Evolutionary conservation across 1,140 invertebrate genomes (phyloP), one percentile per base, ranked within the genome.

Genomic region (Solenopsis fugax): DNA sequence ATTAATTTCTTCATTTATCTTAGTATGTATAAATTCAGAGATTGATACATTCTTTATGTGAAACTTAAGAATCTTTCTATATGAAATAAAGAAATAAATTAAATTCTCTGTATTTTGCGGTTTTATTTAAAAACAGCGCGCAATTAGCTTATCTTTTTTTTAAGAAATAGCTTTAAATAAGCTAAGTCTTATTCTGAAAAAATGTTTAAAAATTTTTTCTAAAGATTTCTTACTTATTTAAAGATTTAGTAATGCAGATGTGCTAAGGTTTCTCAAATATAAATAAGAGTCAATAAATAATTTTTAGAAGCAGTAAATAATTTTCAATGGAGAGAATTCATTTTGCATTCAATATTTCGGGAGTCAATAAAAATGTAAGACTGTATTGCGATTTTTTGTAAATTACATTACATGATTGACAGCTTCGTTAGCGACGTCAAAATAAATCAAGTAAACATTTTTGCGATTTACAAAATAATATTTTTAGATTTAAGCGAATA

Each of bases 401-500:
- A 1, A 12, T 12, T 65, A 16, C 6, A 4, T 41, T 4, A 34
- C 16, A 24, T 21, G 10, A 37, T 80, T 65, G 24, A 5, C 29
- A 72, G 18, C 7, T 10, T 60, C 34, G 1, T 21, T 45, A 5
- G 24, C 12, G 29, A 18, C 45, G 12, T 62, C 34, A 18, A 34
- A 69, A 58, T 37, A 16, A 58, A 37, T 73, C 6, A 37, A 1
- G 1, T 37, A 37, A 34, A 54, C 13, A 45, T 21, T 29, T 50
- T 50, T 34, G 37, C 45, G 24, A 54, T 81, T 87, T 81, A 29
- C 18, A 37, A 75, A 37, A 72, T 1, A 21, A 67, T 56, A 69
- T 87, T 87, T 67, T 88, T 62, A 78, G 64, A 64, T 5, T 16
- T 2, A 41, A 18, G 21, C 60, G 45, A 81, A 88, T 80, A 56